Percentiles rank a stretch among this genome's conserved stretches.
Evolutionary conservation across 1,140 invertebrate genomes (phyloP).

Genomic region (Physella acuta): DNA sequence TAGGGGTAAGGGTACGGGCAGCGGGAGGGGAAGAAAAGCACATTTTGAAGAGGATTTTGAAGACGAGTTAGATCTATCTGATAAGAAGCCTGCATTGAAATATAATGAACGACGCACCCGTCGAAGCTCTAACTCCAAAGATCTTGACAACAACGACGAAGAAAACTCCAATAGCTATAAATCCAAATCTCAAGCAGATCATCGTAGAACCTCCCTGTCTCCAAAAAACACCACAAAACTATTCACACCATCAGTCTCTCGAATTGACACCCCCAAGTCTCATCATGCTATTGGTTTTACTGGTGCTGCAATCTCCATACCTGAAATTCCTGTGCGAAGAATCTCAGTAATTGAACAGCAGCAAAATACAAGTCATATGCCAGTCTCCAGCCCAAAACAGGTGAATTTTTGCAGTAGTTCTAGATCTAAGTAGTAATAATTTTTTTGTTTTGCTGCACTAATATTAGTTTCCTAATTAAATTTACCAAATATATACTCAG

Average conservation of each 20-base stretch:
- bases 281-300: constrained; percentile 21
- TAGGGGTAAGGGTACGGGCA: constrained; percentile 1
- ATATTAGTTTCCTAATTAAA: background rate
- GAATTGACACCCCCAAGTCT: too few species aligned
- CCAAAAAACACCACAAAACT: background rate
- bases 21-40: background rate
- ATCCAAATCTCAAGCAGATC: constrained; percentile 2
- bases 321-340: background rate
- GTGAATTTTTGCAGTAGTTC: too few species aligned
- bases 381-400: constrained; percentile 7
- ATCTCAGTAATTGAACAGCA: background rate
- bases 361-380: background rate
- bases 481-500: background rate
- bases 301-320: constrained; percentile 7
- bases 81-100: background rate
- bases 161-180: background rate
- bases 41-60: too few species aligned
- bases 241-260: background rate
- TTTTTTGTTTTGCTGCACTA: too few species aligned
- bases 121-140: background rate
- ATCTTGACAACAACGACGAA: background rate
- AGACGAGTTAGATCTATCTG: too few species aligned
- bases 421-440: too few species aligned
- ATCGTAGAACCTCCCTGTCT: background rate
- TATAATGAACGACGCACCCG: background rate